Base-by-base conservation (phyloP, 2,888 invertebrate species). In the Ommatoiulus sabulosus region DNA sequence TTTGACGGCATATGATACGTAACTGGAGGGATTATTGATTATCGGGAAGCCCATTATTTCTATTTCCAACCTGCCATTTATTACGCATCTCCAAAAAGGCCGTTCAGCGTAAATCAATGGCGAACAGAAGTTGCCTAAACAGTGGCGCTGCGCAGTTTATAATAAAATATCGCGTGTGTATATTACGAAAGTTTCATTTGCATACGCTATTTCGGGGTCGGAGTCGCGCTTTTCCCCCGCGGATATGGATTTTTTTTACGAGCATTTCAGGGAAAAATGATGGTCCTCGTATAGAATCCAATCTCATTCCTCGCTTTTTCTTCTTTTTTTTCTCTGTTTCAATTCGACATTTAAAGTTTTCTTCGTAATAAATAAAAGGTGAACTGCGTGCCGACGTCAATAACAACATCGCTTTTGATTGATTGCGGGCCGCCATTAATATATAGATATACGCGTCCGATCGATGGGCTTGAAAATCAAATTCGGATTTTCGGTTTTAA, bases 41-140 rank as follows among this genome's bases (percentile, higher is more conserved):
- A 72, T 72, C 24, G 72, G 24, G 7, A 72, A 72, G 72, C 24
- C 72, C 72, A 72, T 72, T 72, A 72, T 72, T 72, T 72, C 72
- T 72, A 72, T 72, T 72, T 72, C 24, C 72, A 72, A 72, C 72
- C 72, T 72, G 72, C 72, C 72, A 72, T 72, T 72, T 72, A 72
- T 72, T 72, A n/a, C 72, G 24, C n/a, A 72, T 72, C 72, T 72
- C 72, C 24, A 48, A 63, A 63, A 63, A n/a, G n/a, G 63, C 57
- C 57, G 17, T 57, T 57, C 57, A 20, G 1, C 63, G 20, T 63
- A 20, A 63, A 63, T 63, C 63, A 63, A 63, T 63, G 63, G 63
- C 63, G 63, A 24, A 6, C 72, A 72, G 72, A 72, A 72, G n/a
- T 72, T 72, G 72, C 10, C 57, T 57, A 57, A 24, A 72, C 72